Percentiles rank a stretch among this genome's conserved stretches.
These are phyloP conservation scores for Zeus faber DNA, from an alignment of 2,113 vertebrate species.

Conservation along the genomic window DNA sequence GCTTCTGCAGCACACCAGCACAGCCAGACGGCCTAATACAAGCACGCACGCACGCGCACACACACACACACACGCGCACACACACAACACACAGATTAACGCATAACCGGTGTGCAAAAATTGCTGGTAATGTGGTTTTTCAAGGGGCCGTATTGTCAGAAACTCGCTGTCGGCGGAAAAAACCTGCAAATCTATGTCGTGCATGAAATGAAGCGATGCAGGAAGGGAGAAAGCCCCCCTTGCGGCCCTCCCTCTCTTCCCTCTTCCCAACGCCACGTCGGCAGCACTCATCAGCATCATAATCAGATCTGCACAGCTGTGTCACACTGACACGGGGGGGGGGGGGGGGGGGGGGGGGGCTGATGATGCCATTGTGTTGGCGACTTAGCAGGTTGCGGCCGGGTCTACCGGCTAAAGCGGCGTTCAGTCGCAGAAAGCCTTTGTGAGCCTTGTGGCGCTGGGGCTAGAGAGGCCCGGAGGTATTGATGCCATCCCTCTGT, in stretches of 20 bases:
- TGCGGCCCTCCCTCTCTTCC: too few species aligned
- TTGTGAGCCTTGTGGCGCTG: neutral
- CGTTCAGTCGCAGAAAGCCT: neutral
- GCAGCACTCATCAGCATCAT: slow-evolving; percentile 25
- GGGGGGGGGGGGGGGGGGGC: too few species aligned
- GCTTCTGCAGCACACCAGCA: too few species aligned
- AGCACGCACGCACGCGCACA: slow-evolving; percentile 1
- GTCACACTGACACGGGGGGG: slow-evolving; percentile 9
- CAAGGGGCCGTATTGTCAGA: slow-evolving; percentile 20
- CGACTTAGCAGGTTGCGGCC: neutral
- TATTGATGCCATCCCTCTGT: too few species aligned
- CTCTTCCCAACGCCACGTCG: slow-evolving; percentile 15
- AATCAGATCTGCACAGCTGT: slow-evolving; percentile 22
- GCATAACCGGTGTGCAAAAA: neutral
- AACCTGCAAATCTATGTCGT: slow-evolving; percentile 17
- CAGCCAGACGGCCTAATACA: neutral
- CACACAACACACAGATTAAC: too few species aligned
- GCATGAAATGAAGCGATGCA: slow-evolving; percentile 24
- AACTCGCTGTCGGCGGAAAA: slow-evolving; percentile 7
- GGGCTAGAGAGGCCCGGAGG: slow-evolving; percentile 3
- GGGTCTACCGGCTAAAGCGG: slow-evolving; percentile 3
- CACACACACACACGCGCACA: too few species aligned
- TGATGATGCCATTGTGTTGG: too few species aligned
- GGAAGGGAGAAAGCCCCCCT: slow-evolving; percentile 27
- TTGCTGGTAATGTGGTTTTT: neutral